Percentiles rank a stretch among this genome's conserved stretches.
Conservation (phyloP, 2,113 vertebrate genomes). For the Eidolon helvum region DNA sequence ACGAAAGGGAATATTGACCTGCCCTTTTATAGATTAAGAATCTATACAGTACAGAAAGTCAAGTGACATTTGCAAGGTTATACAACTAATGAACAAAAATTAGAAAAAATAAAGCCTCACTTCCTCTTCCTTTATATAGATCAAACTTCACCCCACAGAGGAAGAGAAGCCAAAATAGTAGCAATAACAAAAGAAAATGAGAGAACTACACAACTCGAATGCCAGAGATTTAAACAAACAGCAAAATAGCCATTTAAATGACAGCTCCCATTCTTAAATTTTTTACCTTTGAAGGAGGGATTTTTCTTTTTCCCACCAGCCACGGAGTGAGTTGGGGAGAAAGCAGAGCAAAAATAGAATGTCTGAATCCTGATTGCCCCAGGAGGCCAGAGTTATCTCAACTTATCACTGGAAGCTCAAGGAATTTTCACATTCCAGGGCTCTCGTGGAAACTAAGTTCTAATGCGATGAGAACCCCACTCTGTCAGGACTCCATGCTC, state of each 20-base stretch:
- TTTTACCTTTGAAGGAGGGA: conserved; percentile 39
- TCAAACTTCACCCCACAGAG: conserved; percentile 1
- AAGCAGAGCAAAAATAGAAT: conserved; percentile 32
- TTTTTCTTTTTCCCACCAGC: conserved; percentile 46
- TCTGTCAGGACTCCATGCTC: background rate
- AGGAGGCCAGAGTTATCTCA: conserved; percentile 42
- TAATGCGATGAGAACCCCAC: background rate
- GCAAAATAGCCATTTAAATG: background rate
- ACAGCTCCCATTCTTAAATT: conserved; percentile 45
- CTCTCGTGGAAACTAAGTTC: background rate
- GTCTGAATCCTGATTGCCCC: conserved; percentile 2
- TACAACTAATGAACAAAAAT: conserved; percentile 22
- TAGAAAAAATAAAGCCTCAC: background rate
- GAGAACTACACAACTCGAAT: background rate
- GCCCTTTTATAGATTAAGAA: conserved; percentile 15
- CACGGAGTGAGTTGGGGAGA: background rate
- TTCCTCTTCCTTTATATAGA: conserved; percentile 37
- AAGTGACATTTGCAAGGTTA: conserved; percentile 9
- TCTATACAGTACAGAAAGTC: conserved; percentile 21
- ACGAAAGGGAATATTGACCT: background rate
- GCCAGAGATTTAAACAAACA: conserved; percentile 8
- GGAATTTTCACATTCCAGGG: conserved; percentile 53
- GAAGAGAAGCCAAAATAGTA: conserved; percentile 40
- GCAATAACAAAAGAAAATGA: background rate
- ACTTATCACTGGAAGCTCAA: background rate